Conservation (phyloP, 2,888 invertebrate genomes). For the Hydroisotoma schaefferi region DNA sequence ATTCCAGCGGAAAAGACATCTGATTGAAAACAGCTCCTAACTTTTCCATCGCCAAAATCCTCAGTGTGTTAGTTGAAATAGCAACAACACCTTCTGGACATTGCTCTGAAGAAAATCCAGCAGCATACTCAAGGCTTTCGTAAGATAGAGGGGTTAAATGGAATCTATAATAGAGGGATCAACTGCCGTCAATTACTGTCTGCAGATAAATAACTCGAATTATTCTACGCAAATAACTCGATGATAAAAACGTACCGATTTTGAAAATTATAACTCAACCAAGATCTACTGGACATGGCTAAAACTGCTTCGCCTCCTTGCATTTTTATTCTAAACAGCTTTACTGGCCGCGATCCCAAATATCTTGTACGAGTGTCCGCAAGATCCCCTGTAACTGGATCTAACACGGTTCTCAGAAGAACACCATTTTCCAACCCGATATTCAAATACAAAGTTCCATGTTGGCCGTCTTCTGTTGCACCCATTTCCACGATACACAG, state of each 20-base stretch:
- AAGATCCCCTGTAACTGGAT: conserved; percentile 92
- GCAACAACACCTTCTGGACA: conserved; percentile 99
- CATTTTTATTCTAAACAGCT: conserved; percentile 91
- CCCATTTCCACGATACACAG: conserved; percentile 95
- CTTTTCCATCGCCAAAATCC: conserved; percentile 96
- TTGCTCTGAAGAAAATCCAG: conserved; percentile 91
- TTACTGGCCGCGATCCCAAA: conserved; percentile 90
- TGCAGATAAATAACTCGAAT: conserved; percentile 52
- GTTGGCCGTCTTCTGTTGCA: conserved; percentile 55
- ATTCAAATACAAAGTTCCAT: conserved; percentile 82
- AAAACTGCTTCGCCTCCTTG: conserved; percentile 95
- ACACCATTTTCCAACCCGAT: conserved; percentile 98
- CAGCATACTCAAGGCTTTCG: conserved; percentile 94
- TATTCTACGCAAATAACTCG: conserved; percentile 52
- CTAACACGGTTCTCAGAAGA: conserved; percentile 84
- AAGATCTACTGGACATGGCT: conserved; percentile 95
- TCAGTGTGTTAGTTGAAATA: conserved; percentile 92
- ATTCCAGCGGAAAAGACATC: conserved; percentile 84
- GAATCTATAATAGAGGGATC: conserved; percentile 58
- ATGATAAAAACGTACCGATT: conserved; percentile 57
- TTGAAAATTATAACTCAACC: conserved; percentile 98
- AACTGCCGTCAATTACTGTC: neutral
- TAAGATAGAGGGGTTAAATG: conserved; percentile 94
- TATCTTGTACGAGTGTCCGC: conserved; percentile 97
- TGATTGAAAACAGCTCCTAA: conserved; percentile 98